A percentile compares a stretch with the other conserved stretches of the same genome.
These are phyloP conservation scores for Tinea pellionella DNA, from an alignment of 2,888 invertebrate genomes.

Conservation along the genomic window DNA sequence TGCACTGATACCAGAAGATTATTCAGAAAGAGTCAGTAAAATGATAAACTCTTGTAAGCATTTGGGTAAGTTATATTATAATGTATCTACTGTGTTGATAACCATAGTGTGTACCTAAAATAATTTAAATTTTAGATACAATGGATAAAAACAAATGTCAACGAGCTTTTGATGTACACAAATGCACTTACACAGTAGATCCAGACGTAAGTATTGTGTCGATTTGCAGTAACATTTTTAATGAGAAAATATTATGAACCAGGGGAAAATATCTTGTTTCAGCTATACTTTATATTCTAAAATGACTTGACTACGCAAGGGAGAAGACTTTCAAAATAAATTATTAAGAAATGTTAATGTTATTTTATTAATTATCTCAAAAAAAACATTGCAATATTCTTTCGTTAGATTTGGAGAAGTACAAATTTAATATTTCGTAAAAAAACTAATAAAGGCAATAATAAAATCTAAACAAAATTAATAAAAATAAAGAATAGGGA, in stretches of 20 bases:
- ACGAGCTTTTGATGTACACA: conserved; percentile 56
- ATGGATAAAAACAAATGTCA: conserved; percentile 53
- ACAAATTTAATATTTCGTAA: neutral
- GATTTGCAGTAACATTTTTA: neutral
- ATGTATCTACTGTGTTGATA: neutral
- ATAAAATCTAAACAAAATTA: conserved; percentile 16
- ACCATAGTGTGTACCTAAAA: neutral
- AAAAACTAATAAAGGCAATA: conserved; percentile 11
- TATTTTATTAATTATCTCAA: neutral
- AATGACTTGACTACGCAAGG: conserved; percentile 13
- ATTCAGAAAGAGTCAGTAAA: conserved; percentile 40
- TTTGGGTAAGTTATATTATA: conserved; percentile 31
- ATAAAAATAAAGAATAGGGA: conserved; percentile 22
- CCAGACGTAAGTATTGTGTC: conserved; percentile 49
- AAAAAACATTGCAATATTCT: neutral
- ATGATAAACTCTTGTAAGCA: conserved; percentile 55
- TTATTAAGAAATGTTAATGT: neutral
- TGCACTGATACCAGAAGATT: conserved; percentile 56
- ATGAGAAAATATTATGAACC: neutral
- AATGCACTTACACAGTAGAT: conserved; percentile 53
- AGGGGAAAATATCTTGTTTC: conserved; percentile 26
- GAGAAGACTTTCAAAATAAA: conserved; percentile 21
- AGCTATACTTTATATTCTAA: conserved; percentile 58
- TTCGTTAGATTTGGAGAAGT: neutral
- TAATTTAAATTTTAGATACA: conserved; percentile 33